Evolutionary conservation across 2,113 vertebrate species (phyloP).

Genomic region (Hyla sarda): DNA sequence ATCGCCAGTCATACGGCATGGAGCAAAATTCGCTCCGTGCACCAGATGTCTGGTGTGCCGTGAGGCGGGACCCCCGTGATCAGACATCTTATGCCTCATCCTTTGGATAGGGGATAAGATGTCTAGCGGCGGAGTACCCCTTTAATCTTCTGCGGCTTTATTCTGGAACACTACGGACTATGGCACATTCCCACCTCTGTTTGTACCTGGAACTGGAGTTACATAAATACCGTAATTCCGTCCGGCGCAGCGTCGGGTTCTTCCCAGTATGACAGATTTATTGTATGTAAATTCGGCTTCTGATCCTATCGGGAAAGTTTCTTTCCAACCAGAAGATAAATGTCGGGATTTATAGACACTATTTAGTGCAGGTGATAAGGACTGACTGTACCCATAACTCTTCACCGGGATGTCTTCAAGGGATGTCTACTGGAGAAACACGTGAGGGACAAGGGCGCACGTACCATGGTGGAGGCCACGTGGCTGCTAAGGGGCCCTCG

Average conservation of each 20-base stretch:
- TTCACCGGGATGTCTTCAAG: neutral
- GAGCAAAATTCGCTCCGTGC: too few species aligned
- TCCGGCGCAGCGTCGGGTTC: neutral
- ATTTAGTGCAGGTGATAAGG: neutral
- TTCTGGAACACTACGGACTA: slow-evolving; percentile 20
- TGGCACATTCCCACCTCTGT: slow-evolving; percentile 2
- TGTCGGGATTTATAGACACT: neutral
- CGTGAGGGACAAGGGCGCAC: neutral
- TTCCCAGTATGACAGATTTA: slow-evolving; percentile 49
- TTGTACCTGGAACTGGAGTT: slow-evolving; percentile 42
- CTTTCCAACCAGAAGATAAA: neutral
- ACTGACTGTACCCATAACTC: neutral
- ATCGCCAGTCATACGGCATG: too few species aligned
- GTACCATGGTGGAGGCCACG: too few species aligned
- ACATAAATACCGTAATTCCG: slow-evolving; percentile 25
- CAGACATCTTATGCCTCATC: too few species aligned
- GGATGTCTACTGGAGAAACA: neutral
- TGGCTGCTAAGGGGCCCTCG: too few species aligned
- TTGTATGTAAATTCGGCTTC: neutral
- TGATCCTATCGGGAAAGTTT: neutral
- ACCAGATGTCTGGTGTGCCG: too few species aligned
- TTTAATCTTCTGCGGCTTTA: neutral
- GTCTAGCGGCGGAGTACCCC: too few species aligned
- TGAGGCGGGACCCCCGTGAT: too few species aligned
- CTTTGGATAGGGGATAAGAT: too few species aligned